These are phyloP conservation scores for Poecilia picta DNA, from an alignment of 2,797 vertebrate species.

Conservation along the genomic window DNA sequence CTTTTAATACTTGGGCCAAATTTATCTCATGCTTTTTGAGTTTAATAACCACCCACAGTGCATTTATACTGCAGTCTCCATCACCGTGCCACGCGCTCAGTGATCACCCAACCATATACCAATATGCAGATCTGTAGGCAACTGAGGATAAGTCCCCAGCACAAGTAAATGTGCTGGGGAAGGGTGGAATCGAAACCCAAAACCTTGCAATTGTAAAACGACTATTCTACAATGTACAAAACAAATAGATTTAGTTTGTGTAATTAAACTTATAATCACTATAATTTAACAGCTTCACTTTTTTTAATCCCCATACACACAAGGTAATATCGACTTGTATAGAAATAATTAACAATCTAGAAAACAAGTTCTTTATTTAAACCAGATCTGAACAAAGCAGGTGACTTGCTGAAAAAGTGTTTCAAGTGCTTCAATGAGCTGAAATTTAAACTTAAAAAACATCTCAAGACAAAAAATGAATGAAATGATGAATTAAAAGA, in stretches of 20 bases:
- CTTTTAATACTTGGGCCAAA: not conserved
- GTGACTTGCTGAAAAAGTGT: not conserved
- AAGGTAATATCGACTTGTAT: not conserved
- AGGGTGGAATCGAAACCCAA: not conserved
- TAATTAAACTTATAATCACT: not conserved
- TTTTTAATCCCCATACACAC: not conserved
- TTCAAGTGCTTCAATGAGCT: not conserved
- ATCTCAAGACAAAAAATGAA: not conserved
- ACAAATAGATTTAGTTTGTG: not conserved
- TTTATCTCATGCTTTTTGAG: not conserved
- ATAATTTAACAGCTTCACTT: not conserved
- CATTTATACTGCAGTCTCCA: not conserved
- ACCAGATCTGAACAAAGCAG: not conserved
- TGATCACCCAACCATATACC: not conserved
- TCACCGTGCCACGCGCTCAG: no score
- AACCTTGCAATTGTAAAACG: not conserved
- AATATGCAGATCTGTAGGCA: conserved; percentile 1
- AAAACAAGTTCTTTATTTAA: not conserved
- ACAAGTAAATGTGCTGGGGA: not conserved
- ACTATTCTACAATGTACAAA: not conserved
- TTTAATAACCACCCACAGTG: not conserved
- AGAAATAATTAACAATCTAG: not conserved
- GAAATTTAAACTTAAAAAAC: not conserved
- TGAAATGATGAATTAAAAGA: not conserved
- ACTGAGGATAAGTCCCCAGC: not conserved